Conservation (phyloP, 2,888 invertebrate genomes). For the Chaitophorus viminalis region DNA sequence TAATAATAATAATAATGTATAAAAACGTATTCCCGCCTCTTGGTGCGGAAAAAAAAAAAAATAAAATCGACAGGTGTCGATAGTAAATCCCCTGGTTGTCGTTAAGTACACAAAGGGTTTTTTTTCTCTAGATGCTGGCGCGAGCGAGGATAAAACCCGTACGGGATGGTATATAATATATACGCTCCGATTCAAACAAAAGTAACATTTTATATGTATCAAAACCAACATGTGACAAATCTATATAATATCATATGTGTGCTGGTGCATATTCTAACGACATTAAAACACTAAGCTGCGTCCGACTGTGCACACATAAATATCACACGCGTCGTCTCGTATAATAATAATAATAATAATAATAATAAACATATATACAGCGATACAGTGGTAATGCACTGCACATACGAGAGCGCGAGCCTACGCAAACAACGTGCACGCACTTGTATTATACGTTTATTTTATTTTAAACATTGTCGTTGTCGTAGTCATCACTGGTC, state of each 20-base stretch:
- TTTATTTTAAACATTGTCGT: not conserved
- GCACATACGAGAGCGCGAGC: no score
- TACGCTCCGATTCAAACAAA: constrained; percentile 42
- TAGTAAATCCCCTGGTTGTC: constrained; percentile 25
- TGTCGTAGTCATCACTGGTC: not conserved
- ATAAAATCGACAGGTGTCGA: not conserved
- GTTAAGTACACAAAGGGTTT: constrained; percentile 28
- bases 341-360: not conserved
- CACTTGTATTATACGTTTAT: not conserved
- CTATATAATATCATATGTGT: constrained; percentile 60
- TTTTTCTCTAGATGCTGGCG: constrained; percentile 8
- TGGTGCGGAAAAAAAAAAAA: constrained; percentile 10
- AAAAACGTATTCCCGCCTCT: not conserved
- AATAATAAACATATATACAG: constrained; percentile 2
- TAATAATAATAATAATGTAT: constrained; percentile 20
- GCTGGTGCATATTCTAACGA: constrained; percentile 60
- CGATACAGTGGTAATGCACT: not conserved
- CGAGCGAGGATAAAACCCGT: constrained; percentile 25
- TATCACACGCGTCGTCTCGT: constrained; percentile 12
- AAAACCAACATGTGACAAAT: constrained; percentile 62
- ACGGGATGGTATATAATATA: constrained; percentile 21
- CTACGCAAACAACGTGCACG: not conserved
- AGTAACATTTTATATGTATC: constrained; percentile 41
- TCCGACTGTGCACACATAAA: constrained; percentile 37
- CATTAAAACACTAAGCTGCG: constrained; percentile 46